Base-by-base conservation (phyloP, 2,797 vertebrate species). In the Chelon labrosus region DNA sequence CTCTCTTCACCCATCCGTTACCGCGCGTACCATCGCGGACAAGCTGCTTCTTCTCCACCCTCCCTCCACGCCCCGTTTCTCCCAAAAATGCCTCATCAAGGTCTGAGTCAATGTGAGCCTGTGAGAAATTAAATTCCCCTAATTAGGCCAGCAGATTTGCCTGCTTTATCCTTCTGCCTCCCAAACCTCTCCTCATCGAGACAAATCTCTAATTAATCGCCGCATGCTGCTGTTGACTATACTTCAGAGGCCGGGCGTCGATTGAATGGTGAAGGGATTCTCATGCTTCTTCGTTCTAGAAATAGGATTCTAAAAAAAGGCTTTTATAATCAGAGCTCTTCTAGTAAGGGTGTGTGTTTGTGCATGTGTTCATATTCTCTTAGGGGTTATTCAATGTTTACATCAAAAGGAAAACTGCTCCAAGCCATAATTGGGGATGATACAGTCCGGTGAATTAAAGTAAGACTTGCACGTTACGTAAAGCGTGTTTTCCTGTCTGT, bases 141-240 rank as follows among this genome's bases (percentile, higher is more conserved):
- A 92, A 94, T 93, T 93, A 91, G 90, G 88, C 84, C 90, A 84
- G 85, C 84, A 90, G 86, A 91, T 92, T 92, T 91, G 60, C 79
- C 74, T 76, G 86, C 83, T 82, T 90, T 88, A 85, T 90, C 84
- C 88, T 60, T 76, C 70, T 86, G 83, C 89, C 80, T 88, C 86
- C 85, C 86, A 83, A 90, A 85, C 84, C 86, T 84, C 85, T 86
- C 82, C 88, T 90, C 91, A 83, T 85, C 62, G 74, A 91, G 80
- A 91, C 84, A 90, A 93, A 92, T 92, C 83, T 91, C 82, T 90
- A 92, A 93, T 92, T 92, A 92, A 92, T 93, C 87, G 82, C 76
- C 5, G 68, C 80, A 82, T 80, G 85, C 85, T 84, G 90, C 89
- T 84, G 88, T 90, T 89, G 91, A 91, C 89, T 85, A 73, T 82